Base-by-base conservation (phyloP, 2,113 vertebrate genomes). In the Talpa occidentalis region DNA sequence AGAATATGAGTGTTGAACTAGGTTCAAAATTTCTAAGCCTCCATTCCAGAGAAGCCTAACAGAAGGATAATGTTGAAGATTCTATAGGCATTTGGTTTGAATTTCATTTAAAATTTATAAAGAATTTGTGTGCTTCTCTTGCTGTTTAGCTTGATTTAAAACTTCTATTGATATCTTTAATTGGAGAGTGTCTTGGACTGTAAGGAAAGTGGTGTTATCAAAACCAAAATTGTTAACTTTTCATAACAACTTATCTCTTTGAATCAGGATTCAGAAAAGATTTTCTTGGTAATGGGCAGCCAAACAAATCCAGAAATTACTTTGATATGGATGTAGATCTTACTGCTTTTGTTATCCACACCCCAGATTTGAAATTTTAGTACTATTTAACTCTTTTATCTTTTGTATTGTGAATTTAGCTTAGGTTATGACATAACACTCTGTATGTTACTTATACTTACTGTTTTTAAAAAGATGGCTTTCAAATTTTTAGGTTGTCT, bases 251-350 rank as follows among this genome's bases (percentile, higher is more conserved):
- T 81, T 56, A 15, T 2, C 15, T 72, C 49, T 95, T 47, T 78
- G 52, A 94, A 49, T 70, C 66, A 88, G 66, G 30, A 72, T 62
- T 78, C 49, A 78, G 72, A 42, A 80, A 80, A 66, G 52, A 85
- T 69, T 78, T 16, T 86, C 40, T 94, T 94, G 21, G 44, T 73
- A n/a, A 24, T 92, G 30, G 44, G 17, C 10, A 16, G 76, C 26
- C 24, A 70, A 22, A 91, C 40, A 93, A 79, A 66, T 66, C 47
- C 7, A 44, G 42, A 93, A 80, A 24, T 88, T 95, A 64, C 49
- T 32, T 83, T n/a, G 35, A 7, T 30, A 10, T 72, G 35, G 26
- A 1, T 92, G 15, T 92, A 42, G 32, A 47, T 69, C 42, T 76
- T 74, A 62, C 19, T 69, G 6, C 1, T 2, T 79, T 70, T 79